Conservation (phyloP, 2,888 invertebrate species). For the Lasioglossum lativentre region DNA sequence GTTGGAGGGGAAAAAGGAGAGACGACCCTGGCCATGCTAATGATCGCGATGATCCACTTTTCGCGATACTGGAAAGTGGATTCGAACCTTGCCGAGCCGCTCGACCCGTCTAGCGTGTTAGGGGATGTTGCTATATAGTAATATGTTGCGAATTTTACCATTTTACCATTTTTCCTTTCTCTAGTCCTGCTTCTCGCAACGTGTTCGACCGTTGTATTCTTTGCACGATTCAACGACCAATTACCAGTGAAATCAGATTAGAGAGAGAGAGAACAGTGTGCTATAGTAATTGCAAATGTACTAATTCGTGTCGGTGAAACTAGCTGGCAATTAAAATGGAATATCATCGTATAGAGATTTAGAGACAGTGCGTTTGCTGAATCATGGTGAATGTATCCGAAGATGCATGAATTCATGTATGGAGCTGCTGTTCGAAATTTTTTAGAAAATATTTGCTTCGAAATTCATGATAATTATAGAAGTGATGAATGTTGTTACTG, state of each 20-base stretch:
- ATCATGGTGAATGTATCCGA: not conserved
- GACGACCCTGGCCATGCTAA: constrained; percentile 41
- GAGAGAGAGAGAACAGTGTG: not conserved
- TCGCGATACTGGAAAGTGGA: constrained; percentile 51
- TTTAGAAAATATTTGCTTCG: no score
- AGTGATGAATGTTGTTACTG: no score
- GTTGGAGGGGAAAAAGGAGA: not conserved
- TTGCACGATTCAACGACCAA: constrained; percentile 2
- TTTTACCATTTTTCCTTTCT: not conserved
- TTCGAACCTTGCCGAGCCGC: not conserved
- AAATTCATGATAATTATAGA: no score
- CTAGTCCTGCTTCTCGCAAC: not conserved
- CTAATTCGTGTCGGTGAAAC: constrained; percentile 2
- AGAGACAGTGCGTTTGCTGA: not conserved
- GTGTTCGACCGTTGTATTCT: not conserved
- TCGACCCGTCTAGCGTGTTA: not conserved
- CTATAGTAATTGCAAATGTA: not conserved
- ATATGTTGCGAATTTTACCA: not conserved
- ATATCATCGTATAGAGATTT: not conserved
- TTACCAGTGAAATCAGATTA: not conserved
- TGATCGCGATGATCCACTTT: constrained; percentile 52
- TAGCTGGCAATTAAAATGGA: not conserved
- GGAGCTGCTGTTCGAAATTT: no score
- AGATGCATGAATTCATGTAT: not conserved
- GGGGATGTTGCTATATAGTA: not conserved